Evolutionary conservation across 1,140 invertebrate genomes (phyloP).

Genomic region (Apis dorsata): DNA sequence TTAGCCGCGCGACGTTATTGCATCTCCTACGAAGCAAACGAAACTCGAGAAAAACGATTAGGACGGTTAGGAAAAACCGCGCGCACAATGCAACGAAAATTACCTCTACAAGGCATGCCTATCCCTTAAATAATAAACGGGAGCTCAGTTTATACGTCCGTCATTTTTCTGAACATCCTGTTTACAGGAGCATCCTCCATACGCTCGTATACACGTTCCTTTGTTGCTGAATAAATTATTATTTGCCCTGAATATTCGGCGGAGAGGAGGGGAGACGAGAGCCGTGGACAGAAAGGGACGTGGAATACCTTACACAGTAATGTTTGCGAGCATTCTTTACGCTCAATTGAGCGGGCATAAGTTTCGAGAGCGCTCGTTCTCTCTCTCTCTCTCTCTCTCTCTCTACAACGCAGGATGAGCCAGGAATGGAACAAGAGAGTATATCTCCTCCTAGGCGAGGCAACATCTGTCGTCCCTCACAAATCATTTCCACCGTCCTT

Average conservation of each 20-base stretch:
- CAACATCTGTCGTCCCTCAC: conserved; percentile 61
- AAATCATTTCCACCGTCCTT: conserved; percentile 61
- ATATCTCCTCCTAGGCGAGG: conserved; percentile 12
- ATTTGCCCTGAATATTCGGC: conserved; percentile 32
- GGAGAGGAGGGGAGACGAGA: background rate
- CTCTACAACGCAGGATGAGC: background rate
- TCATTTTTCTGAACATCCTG: conserved; percentile 29
- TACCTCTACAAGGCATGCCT: background rate
- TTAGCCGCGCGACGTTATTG: too few relatives aligned
- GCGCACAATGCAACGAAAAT: background rate
- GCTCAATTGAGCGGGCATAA: conserved; percentile 38
- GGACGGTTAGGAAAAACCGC: too few relatives aligned
- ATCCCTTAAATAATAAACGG: background rate
- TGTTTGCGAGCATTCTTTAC: conserved; percentile 39
- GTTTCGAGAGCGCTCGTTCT: background rate
- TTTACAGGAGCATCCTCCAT: background rate
- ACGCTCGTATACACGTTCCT: background rate
- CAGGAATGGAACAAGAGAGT: conserved; percentile 31
- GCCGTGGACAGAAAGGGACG: background rate
- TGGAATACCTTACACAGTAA: conserved; percentile 4
- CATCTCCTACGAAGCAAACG: too few relatives aligned
- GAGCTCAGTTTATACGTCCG: conserved; percentile 1
- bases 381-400: background rate
- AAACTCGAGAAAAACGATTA: too few relatives aligned
- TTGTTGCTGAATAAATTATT: conserved; percentile 50